These are phyloP conservation scores for Ganaspis sp. DNA, from an alignment of 1,140 invertebrate genomes.

Conservation along the genomic window DNA sequence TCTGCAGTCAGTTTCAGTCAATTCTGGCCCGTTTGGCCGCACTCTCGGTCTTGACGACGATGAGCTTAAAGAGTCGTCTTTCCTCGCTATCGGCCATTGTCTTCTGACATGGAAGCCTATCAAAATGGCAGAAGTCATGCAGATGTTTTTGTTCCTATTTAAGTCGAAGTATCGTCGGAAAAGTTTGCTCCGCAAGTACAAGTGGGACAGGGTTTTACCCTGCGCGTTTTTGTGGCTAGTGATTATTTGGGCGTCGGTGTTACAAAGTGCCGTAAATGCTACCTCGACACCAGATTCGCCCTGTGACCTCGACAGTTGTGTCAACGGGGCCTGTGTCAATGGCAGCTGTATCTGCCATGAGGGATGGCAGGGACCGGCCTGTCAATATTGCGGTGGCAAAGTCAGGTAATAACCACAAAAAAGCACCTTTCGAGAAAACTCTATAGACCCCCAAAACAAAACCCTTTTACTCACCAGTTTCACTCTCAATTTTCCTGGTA, in stretches of 20 bases:
- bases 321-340: constrained; percentile 88
- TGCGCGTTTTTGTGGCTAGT: constrained; percentile 50
- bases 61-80: constrained; percentile 38
- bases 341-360: constrained; percentile 91
- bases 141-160: constrained; percentile 90
- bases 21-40: constrained; percentile 33
- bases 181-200: constrained; percentile 57
- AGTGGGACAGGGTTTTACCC: constrained; percentile 41
- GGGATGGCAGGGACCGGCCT: constrained; percentile 92
- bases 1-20: not conserved
- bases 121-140: constrained; percentile 86
- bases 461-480: not conserved
- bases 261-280: constrained; percentile 51
- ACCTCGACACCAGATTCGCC: constrained; percentile 59
- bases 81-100: constrained; percentile 72
- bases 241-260: constrained; percentile 49
- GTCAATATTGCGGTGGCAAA: constrained; percentile 94
- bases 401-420: constrained; percentile 83
- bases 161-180: constrained; percentile 89
- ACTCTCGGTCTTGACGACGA: constrained; percentile 11
- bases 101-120: constrained; percentile 73
- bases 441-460: not conserved
- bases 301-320: constrained; percentile 77
- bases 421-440: not conserved
- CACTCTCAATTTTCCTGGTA: not conserved